A percentile compares a stretch with the other conserved stretches of the same genome.
phyloP scores from a whole-genome alignment of 2,888 invertebrate species.

The Eumacrocentrus americanus region DNA sequence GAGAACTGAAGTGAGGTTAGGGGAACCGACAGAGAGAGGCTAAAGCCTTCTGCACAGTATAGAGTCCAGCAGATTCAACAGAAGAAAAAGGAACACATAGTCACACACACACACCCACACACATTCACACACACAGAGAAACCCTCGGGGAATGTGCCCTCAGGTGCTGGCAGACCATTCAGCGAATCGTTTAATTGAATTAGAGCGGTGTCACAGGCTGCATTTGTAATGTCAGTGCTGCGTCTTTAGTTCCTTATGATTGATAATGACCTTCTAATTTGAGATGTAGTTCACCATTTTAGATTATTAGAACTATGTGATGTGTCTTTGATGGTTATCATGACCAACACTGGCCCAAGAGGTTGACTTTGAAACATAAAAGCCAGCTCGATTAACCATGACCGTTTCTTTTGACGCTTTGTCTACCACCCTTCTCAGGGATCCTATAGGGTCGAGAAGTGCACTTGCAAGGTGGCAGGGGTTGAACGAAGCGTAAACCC shows the following conservation, averaged over 20 bases:
- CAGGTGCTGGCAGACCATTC: slow-evolving; percentile 44
- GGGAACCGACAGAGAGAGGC: slow-evolving; percentile 15
- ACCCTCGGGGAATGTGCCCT: slow-evolving; percentile 48
- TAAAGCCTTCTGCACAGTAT: slow-evolving; percentile 34
- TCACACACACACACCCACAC: slow-evolving; percentile 35
- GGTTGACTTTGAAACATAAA: background rate
- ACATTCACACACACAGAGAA: slow-evolving; percentile 33
- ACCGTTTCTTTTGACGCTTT: background rate
- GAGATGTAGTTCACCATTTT: too few species aligned
- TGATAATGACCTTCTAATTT: slow-evolving; percentile 25
- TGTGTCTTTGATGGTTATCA: too few species aligned
- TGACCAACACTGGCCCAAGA: too few species aligned
- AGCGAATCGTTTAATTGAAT: slow-evolving; percentile 58
- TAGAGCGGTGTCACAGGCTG: slow-evolving; percentile 46
- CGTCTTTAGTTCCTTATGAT: too few species aligned
- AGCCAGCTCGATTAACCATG: background rate
- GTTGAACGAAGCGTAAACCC: slow-evolving; percentile 26
- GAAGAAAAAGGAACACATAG: slow-evolving; percentile 10
- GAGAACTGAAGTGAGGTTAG: slow-evolving; percentile 36
- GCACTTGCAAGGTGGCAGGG: background rate
- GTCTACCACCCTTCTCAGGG: background rate
- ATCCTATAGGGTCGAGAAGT: background rate
- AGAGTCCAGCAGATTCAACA: slow-evolving; percentile 21
- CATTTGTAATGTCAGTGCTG: too few species aligned
- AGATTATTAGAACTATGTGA: too few species aligned